Conservation (phyloP, 23 tunicate genomes). For the Halocynthia roretzi region DNA sequence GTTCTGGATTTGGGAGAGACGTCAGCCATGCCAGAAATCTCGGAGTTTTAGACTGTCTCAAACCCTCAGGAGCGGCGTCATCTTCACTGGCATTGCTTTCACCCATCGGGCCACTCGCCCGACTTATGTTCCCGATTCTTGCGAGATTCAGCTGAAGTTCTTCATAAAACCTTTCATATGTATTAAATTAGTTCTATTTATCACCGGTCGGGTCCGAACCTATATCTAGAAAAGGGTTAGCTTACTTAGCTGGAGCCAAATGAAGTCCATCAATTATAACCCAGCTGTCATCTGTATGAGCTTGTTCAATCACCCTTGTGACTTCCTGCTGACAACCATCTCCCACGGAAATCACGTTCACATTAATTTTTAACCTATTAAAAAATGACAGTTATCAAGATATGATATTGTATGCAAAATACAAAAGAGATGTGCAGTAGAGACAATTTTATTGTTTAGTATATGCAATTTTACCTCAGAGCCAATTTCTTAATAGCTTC, state of each 20-base stretch:
- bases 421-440: not conserved
- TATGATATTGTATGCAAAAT: not conserved
- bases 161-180: conserved; percentile 51
- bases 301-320: conserved; percentile 53
- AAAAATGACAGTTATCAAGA: not conserved
- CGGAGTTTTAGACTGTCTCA: conserved; percentile 29
- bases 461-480: conserved; percentile 27
- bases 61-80: conserved; percentile 5
- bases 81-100: conserved; percentile 4
- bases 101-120: conserved; percentile 29
- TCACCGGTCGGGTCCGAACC: not conserved
- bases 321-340: conserved; percentile 79
- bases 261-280: conserved; percentile 65
- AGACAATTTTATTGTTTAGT: not conserved
- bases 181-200: not conserved
- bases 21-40: conserved; percentile 79
- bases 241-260: conserved; percentile 78
- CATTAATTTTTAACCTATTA: conserved; percentile 38
- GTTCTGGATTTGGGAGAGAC: conserved; percentile 22
- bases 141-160: conserved; percentile 67
- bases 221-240: not conserved
- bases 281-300: conserved; percentile 74
- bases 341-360: conserved; percentile 49
- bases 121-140: conserved; percentile 74
- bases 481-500: conserved; percentile 69